Base-by-base conservation (phyloP, 2,113 vertebrate genomes). In the Polypterus bichir region DNA sequence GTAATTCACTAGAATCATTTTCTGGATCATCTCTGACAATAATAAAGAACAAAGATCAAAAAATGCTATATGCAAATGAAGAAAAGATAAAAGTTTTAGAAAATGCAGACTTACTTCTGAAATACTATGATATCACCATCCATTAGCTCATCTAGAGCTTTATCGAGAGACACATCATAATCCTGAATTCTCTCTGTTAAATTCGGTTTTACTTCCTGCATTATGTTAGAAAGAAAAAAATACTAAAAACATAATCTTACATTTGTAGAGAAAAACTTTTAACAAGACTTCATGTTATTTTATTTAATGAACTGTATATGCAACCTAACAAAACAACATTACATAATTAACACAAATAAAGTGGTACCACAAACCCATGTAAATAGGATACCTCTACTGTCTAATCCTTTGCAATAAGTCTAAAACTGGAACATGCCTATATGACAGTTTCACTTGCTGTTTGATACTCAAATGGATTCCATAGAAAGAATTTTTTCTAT, bases 121-220 rank as follows among this genome's bases (percentile, higher is more conserved):
- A 99, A 99, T 71, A 99, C 95, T 72, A 99, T 98, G 77, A 99
- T 99, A 84, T 99, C 96, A 45, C 96, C 95, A 59, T 99, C 96
- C 96, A 99, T 99, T 67, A 98, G 91, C 83, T 98, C 96, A 62
- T 99, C 94, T 44, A 99, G 91, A 83, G 96, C 96, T 85, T 99
- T 98, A 86, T 98, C 96, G 78, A 99, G 90, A 77, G 94, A 98
- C 70, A 98, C 95, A 63, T 98, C 95, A 62, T 96, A 97, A 82
- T 99, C 95, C 84, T 99, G 96, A 85, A 99, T 99, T 77, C 94
- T 88, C 81, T 99, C 96, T 10, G 94, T 98, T 92, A 99, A 91
- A 88, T 97, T 99, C 86, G 95, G 96, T 81, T 98, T 99, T 88
- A 99, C 96, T 99, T 99, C 96, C 96, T 99, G 72, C 3, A 80